Evolutionary conservation across 2,888 invertebrate genomes (phyloP), one percentile per base, ranked within the genome.

Genomic region (Melikaiella ostensackeni): DNA sequence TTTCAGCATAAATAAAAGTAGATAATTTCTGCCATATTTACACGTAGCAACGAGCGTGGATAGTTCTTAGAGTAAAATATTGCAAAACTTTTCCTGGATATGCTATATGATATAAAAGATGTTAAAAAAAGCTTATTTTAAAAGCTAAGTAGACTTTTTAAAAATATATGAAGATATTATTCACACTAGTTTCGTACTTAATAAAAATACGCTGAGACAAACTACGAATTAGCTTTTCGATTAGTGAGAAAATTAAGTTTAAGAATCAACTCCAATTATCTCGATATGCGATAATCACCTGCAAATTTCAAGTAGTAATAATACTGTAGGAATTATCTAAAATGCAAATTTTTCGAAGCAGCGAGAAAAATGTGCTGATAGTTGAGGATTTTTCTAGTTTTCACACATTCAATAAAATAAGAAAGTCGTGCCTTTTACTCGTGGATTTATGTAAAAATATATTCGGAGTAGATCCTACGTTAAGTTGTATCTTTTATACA

Each of bases 381-480:
- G 13, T 27, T 24, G 57, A 24, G 16, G 59, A 27, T 59, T 27
- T 57, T 27, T 59, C 27, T 24, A 59, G 27, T 59, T 59, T 59
- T 2, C 59, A 27, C 27, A 24, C 13, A 27, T 59, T 59, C 24
- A 59, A 27, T 59, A 59, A 59, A 59, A 59, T 59, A 59, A 59
- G 59, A 59, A 59, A 59, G 13, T 55, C 55, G 55, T 59, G 59
- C 59, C 59, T 59, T 57, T 59, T 59, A 80, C 78, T 84, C 70
- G 76, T 82, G 74, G 66, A 81, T 82, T 84, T 83, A 75, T 84
- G 78, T 79, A 73, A 83, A 83, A 59, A 59, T 5, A 27, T 59
- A 59, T 27, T 27, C 16, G 13, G 21, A 55, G 55, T 55, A 55
- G 55, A 21, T 9, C 55, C 55, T 21, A 55, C 21, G 21, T 55